These are phyloP conservation scores for Anhinga anhinga DNA, from an alignment of 2,113 vertebrate species.

Conservation along the genomic window DNA sequence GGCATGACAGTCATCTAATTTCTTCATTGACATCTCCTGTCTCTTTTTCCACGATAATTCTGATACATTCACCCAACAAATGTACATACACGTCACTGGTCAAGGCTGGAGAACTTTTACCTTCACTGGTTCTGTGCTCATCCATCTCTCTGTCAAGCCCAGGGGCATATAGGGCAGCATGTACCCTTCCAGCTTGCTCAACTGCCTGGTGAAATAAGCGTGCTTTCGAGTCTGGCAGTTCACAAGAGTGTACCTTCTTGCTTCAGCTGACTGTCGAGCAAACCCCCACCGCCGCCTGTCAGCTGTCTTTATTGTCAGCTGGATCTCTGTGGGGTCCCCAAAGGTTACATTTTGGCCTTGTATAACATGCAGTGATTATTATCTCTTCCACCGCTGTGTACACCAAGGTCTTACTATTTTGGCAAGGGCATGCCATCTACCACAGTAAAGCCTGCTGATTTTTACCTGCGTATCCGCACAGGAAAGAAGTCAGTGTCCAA, in stretches of 20 bases:
- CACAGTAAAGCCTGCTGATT: neutral
- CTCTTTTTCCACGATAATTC: neutral
- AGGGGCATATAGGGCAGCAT: neutral
- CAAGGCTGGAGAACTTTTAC: conserved; percentile 47
- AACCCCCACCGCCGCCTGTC: rapidly evolving
- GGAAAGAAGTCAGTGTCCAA: neutral
- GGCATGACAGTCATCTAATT: neutral
- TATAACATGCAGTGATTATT: neutral
- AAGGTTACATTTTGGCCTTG: neutral
- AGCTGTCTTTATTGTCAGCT: neutral
- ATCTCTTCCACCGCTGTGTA: neutral
- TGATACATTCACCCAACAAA: neutral
- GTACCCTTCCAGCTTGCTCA: neutral
- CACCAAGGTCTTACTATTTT: neutral
- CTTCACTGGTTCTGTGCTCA: neutral
- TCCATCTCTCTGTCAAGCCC: neutral
- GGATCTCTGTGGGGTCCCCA: neutral
- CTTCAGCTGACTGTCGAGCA: neutral
- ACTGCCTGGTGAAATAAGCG: neutral
- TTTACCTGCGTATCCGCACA: neutral
- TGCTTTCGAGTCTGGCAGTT: neutral
- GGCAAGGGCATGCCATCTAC: neutral
- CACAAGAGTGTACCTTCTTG: neutral
- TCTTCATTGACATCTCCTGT: neutral
- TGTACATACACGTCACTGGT: neutral